These are phyloP conservation scores for Pyralis farinalis DNA, from an alignment of 2,888 invertebrate genomes.

Conservation along the genomic window DNA sequence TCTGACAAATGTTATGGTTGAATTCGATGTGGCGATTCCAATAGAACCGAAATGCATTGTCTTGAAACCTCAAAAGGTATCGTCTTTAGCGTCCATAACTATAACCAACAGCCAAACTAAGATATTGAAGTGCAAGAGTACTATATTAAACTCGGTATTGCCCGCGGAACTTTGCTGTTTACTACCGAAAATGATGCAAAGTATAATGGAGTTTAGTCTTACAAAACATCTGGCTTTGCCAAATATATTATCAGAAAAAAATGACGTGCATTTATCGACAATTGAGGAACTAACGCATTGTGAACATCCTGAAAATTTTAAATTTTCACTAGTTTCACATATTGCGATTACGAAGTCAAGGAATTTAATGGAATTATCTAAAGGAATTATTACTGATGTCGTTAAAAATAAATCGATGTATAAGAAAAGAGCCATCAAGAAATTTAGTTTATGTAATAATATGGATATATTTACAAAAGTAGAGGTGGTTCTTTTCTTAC, in stretches of 20 bases:
- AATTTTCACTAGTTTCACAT: conserved; percentile 13
- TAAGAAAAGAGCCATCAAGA: not conserved
- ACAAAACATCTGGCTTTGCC: conserved; percentile 14
- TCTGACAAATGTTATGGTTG: conserved; percentile 50
- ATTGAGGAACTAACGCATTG: conserved; percentile 30
- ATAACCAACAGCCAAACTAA: conserved; percentile 38
- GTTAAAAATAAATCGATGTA: not conserved
- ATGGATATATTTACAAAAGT: too few species aligned
- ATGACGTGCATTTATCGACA: conserved; percentile 30
- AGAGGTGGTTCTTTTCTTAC: too few species aligned
- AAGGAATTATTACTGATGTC: not conserved
- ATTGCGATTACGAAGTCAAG: conserved; percentile 19
- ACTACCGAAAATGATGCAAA: conserved; percentile 50
- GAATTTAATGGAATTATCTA: not conserved
- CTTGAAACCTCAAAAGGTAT: conserved; percentile 23
- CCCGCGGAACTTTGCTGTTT: conserved; percentile 66
- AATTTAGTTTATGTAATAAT: too few species aligned
- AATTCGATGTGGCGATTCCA: conserved; percentile 55
- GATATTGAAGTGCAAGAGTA: conserved; percentile 54
- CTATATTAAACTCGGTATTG: conserved; percentile 52
- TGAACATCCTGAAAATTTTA: conserved; percentile 17
- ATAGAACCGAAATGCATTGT: conserved; percentile 19
- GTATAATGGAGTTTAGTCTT: conserved; percentile 30
- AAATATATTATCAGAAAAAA: conserved; percentile 21
- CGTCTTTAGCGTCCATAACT: conserved; percentile 36